Conservation (phyloP, 2,888 invertebrate genomes). For the Labia minor region DNA sequence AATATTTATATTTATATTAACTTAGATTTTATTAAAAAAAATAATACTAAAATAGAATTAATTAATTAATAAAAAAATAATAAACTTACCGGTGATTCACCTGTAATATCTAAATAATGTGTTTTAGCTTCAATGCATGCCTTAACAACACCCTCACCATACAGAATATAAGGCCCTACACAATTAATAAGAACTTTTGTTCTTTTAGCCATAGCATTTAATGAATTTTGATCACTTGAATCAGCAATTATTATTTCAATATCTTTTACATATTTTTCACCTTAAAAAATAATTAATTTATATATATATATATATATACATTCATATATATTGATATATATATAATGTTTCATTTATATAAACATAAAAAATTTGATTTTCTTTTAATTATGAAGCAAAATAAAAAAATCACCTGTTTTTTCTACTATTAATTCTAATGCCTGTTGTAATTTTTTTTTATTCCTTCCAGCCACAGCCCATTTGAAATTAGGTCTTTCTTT, state of each 20-base stretch:
- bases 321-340: too few species aligned
- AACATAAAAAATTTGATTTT: too few species aligned
- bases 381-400: too few species aligned
- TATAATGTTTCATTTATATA: too few species aligned
- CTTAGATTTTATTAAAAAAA: too few species aligned
- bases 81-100: conserved; percentile 71
- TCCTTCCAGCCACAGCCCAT: conserved; percentile 87
- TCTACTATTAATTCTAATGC: conserved; percentile 40
- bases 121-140: conserved; percentile 74
- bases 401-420: conserved; percentile 39
- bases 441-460: conserved; percentile 43
- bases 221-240: conserved; percentile 56
- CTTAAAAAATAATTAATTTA: too few species aligned
- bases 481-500: conserved; percentile 45
- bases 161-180: conserved; percentile 81
- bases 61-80: too few species aligned
- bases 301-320: too few species aligned
- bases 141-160: conserved; percentile 79
- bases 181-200: conserved; percentile 78
- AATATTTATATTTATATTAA: too few species aligned
- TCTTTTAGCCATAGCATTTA: conserved; percentile 68
- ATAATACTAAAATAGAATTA: too few species aligned
- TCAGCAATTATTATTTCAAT: conserved; percentile 60
- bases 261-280: too few species aligned
- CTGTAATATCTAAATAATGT: conserved; percentile 86